These are phyloP conservation scores for Haplochromis vanheusdeni DNA, from an alignment of 2,113 vertebrate species.

Conservation along the genomic window DNA sequence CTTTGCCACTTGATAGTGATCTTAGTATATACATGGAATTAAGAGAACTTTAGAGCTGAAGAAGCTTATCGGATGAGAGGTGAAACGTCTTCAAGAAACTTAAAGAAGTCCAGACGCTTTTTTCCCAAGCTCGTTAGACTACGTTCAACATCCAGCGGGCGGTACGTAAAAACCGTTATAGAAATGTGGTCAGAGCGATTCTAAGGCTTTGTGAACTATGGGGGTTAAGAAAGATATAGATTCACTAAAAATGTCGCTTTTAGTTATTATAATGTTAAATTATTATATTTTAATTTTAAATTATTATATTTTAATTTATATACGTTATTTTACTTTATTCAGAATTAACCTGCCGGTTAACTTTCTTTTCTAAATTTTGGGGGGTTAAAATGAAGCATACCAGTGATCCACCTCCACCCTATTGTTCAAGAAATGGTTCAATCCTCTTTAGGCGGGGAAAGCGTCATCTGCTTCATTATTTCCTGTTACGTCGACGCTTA, in stretches of 20 bases:
- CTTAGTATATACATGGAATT: not conserved
- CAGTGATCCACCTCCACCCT: not conserved
- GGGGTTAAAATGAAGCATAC: not conserved
- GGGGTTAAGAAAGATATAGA: not conserved
- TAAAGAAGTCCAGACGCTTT: not conserved
- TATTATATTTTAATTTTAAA: not conserved
- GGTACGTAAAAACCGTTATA: not conserved
- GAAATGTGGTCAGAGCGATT: not conserved
- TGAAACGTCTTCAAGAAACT: not conserved
- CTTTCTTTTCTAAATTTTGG: not conserved
- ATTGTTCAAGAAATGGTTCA: not conserved
- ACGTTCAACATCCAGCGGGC: not conserved
- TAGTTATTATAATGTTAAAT: not conserved
- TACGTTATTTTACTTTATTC: not conserved
- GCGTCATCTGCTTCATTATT: not conserved
- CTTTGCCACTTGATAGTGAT: not conserved
- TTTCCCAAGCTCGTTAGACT: not conserved
- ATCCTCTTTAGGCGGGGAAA: not conserved
- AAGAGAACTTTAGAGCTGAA: not conserved
- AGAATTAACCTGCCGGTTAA: not conserved
- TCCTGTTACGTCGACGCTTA: not conserved
- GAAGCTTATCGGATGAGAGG: not conserved
- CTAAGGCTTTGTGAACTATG: not conserved
- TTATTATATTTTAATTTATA: not conserved
- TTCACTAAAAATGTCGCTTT: not conserved